These are phyloP conservation scores for Manacus vitellinus DNA, from an alignment of 2,113 vertebrate species.

Conservation along the genomic window DNA sequence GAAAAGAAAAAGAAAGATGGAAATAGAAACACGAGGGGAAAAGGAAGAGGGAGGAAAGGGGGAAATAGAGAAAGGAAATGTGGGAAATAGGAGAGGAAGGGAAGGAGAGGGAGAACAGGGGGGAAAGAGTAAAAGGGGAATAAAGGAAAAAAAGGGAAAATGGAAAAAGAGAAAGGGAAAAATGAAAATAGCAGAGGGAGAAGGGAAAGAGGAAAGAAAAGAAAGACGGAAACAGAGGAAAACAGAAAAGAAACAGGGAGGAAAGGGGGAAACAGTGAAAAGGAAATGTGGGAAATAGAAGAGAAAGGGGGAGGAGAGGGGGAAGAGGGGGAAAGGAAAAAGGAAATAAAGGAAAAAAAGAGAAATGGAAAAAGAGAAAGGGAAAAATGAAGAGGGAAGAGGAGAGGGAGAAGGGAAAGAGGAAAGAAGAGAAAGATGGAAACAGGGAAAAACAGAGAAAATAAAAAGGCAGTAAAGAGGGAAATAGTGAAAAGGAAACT, in stretches of 20 bases:
- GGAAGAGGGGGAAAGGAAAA: not conserved
- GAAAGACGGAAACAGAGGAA: not conserved
- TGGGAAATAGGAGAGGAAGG: not conserved
- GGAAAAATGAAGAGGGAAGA: not conserved
- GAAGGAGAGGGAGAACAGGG: accelerated
- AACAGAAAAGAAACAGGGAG: too few relatives aligned
- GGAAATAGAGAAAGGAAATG: not conserved
- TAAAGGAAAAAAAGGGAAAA: too few relatives aligned
- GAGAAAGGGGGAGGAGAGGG: too few relatives aligned
- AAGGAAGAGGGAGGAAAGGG: not conserved
- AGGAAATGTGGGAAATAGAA: too few relatives aligned
- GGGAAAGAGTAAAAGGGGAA: accelerated
- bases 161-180: not conserved
- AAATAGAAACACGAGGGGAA: not conserved
- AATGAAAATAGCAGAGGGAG: accelerated
- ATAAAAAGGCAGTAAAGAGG: too few relatives aligned
- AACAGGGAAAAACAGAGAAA: too few relatives aligned
- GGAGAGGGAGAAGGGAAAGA: accelerated
- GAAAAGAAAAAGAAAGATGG: not conserved
- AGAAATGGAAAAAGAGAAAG: not conserved
- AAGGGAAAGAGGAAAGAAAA: not conserved
- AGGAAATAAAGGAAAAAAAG: too few relatives aligned
- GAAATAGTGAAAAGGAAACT: too few relatives aligned
- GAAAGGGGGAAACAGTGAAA: too few relatives aligned
- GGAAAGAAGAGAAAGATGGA: not conserved